Conservation (phyloP, 2,888 invertebrate species). For the Latrodectus elegans region DNA sequence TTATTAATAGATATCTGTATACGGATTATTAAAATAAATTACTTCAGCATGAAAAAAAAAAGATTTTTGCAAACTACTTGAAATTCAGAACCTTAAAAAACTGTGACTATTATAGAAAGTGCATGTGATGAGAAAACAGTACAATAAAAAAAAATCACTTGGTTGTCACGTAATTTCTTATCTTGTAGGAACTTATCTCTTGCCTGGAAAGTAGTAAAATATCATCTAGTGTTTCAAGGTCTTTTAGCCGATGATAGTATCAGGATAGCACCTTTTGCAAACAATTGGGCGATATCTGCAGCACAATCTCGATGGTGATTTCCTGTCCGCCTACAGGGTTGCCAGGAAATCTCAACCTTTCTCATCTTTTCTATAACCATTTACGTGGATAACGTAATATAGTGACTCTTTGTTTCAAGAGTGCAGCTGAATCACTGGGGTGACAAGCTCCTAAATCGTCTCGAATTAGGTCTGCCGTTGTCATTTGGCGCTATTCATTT, state of each 20-base stretch:
- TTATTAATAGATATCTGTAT: too few species aligned
- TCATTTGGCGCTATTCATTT: slow-evolving; percentile 16
- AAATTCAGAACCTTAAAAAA: slow-evolving; percentile 28
- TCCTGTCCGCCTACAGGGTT: slow-evolving; percentile 62
- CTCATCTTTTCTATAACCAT: background rate
- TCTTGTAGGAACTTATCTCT: slow-evolving; percentile 24
- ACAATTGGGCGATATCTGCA: slow-evolving; percentile 44
- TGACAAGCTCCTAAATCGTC: slow-evolving; percentile 31
- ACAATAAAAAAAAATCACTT: slow-evolving; percentile 29
- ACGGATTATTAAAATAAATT: background rate
- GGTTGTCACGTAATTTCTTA: slow-evolving; percentile 45
- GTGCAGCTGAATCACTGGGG: slow-evolving; percentile 7
- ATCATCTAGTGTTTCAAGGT: slow-evolving; percentile 65
- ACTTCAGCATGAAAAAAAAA: slow-evolving; percentile 12
- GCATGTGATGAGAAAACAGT: background rate
- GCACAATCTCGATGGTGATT: slow-evolving; percentile 55
- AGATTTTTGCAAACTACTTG: slow-evolving; percentile 13
- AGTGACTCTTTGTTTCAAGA: slow-evolving; percentile 57
- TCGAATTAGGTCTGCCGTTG: slow-evolving; percentile 5
- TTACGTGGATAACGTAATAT: slow-evolving; percentile 41
- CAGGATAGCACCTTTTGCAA: slow-evolving; percentile 61
- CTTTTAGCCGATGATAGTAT: slow-evolving; percentile 66
- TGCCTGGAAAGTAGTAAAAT: slow-evolving; percentile 47
- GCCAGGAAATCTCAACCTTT: slow-evolving; percentile 30
- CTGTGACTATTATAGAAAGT: background rate